These are phyloP conservation scores for Dallia pectoralis DNA, from an alignment of 2,797 vertebrate genomes.

Conservation along the genomic window DNA sequence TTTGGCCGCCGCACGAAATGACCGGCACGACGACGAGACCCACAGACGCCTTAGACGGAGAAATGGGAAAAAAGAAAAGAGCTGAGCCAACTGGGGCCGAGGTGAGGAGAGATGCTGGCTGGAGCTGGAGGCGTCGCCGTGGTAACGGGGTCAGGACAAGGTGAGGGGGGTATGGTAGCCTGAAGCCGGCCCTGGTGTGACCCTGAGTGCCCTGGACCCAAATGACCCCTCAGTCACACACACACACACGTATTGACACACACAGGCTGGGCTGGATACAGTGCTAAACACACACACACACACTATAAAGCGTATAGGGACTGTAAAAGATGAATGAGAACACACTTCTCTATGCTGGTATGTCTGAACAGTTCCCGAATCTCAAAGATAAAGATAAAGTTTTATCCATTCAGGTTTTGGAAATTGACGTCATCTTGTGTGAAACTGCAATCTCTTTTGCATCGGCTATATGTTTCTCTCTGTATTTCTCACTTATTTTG, in stretches of 20 bases:
- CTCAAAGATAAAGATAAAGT: conserved; percentile 8
- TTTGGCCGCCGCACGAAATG: no score
- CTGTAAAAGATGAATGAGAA: no score
- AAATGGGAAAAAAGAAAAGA: conserved; percentile 13
- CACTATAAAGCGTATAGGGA: no score
- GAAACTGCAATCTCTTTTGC: not conserved
- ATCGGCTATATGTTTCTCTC: not conserved
- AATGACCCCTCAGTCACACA: conserved; percentile 46
- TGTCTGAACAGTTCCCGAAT: not conserved
- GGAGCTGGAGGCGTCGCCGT: conserved; percentile 42
- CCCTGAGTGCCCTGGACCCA: conserved; percentile 37
- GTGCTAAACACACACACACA: not conserved
- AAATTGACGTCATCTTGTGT: conserved; percentile 10
- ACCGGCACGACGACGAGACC: no score
- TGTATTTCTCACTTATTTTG: not conserved
- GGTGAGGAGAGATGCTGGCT: conserved; percentile 31
- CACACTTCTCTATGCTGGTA: not conserved
- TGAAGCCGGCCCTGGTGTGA: conserved; percentile 26
- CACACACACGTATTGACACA: no score
- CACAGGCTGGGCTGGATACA: no score
- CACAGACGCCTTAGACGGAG: no score
- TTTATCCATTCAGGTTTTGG: conserved; percentile 3
- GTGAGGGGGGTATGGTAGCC: conserved; percentile 47
- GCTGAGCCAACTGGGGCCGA: conserved; percentile 24
- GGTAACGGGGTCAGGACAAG: conserved; percentile 40